A percentile compares a stretch with the other conserved stretches of the same genome.
Evolutionary conservation across 2,888 invertebrate genomes (phyloP).

Genomic region (Caenorhabditis panamensis): DNA sequence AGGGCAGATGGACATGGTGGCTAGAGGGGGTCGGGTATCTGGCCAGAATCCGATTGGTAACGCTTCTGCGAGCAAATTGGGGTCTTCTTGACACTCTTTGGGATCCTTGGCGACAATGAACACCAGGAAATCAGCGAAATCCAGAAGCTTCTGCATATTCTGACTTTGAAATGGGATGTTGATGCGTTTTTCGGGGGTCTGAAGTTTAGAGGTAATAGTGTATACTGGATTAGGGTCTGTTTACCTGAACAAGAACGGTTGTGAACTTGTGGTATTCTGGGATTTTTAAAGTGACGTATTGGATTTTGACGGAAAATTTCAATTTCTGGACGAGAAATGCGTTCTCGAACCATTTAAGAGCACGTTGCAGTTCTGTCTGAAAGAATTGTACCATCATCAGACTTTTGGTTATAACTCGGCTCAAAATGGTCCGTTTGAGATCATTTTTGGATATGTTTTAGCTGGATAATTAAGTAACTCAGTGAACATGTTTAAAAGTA

Average conservation of each 20-base stretch:
- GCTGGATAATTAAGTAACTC: no score
- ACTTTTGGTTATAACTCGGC: no score
- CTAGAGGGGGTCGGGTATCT: constrained; percentile 63
- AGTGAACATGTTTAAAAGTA: no score
- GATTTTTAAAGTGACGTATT: constrained; percentile 13
- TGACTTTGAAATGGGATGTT: constrained; percentile 12
- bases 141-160: constrained; percentile 21
- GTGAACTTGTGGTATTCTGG: constrained; percentile 44
- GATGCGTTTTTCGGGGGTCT: constrained; percentile 11
- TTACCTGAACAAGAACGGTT: constrained; percentile 40
- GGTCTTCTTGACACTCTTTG: constrained; percentile 20
- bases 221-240: not conserved
- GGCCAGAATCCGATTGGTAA: constrained; percentile 26
- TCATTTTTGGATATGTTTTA: no score
- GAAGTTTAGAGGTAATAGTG: no score
- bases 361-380: constrained; percentile 38
- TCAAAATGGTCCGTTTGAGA: no score
- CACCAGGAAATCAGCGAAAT: constrained; percentile 32
- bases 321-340: constrained; percentile 27
- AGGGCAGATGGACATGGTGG: constrained; percentile 62
- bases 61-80: constrained; percentile 36
- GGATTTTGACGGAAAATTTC: not conserved
- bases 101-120: constrained; percentile 28
- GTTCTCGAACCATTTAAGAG: constrained; percentile 48
- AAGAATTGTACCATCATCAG: no score